Evolutionary conservation across 2,797 vertebrate genomes (phyloP).

Genomic region (Caiman crocodilus): DNA sequence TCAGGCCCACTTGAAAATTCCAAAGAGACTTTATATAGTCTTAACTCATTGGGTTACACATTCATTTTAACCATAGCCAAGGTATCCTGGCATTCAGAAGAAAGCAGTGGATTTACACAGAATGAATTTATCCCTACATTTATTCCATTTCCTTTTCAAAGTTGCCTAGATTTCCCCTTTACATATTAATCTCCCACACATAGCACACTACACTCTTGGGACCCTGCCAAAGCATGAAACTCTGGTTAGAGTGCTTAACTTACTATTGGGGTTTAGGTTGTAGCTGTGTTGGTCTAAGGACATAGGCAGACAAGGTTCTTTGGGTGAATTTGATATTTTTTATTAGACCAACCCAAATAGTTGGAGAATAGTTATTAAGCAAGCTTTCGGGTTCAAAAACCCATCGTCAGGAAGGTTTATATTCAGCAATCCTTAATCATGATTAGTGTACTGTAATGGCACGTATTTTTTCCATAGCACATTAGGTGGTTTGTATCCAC

Average conservation of each 20-base stretch:
- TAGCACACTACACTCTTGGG: background rate
- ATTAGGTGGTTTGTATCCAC: background rate
- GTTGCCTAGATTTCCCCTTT: background rate
- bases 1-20: background rate
- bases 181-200: background rate
- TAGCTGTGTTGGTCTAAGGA: no score
- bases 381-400: no score
- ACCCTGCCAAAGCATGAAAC: background rate
- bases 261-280: background rate
- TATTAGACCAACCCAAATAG: no score
- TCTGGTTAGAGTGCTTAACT: background rate
- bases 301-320: no score
- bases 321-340: no score
- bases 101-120: background rate
- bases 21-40: background rate
- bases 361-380: no score
- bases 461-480: constrained; percentile 10
- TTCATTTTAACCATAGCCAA: background rate
- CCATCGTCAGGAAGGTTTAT: background rate
- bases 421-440: constrained; percentile 5
- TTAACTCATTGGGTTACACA: background rate
- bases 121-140: background rate
- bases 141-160: background rate
- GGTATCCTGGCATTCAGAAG: background rate
- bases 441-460: background rate